These are phyloP conservation scores for Drosophila rubida DNA, from an alignment of 2,888 invertebrate species.

Conservation along the genomic window DNA sequence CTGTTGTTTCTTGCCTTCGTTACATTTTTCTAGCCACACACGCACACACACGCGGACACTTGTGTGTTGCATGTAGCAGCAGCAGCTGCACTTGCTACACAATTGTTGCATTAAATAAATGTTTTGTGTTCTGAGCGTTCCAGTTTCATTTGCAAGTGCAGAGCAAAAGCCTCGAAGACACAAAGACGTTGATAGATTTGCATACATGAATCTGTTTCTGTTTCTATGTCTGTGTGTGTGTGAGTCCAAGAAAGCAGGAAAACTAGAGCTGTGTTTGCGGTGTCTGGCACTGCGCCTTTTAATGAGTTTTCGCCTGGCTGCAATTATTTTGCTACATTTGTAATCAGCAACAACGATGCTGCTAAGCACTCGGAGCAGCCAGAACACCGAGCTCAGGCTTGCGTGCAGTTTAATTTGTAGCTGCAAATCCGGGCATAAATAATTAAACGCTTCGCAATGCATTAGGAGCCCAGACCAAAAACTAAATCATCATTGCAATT, in stretches of 20 bases:
- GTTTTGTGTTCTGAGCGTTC: constrained; percentile 51
- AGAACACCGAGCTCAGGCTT: too few relatives aligned
- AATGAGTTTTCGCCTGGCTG: constrained; percentile 69
- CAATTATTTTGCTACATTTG: constrained; percentile 62
- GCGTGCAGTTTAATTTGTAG: neutral
- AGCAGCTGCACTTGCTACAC: constrained; percentile 58
- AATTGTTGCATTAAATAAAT: constrained; percentile 77
- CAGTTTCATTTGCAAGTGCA: constrained; percentile 8
- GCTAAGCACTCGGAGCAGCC: too few relatives aligned
- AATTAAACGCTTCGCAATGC: neutral
- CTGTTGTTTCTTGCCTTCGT: constrained; percentile 30
- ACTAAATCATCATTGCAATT: constrained; percentile 30
- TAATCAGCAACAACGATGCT: constrained; percentile 33
- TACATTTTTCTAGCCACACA: constrained; percentile 19
- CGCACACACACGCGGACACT: neutral
- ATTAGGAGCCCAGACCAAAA: neutral
- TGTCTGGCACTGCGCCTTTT: constrained; percentile 53
- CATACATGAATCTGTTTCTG: constrained; percentile 37
- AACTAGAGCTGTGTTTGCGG: constrained; percentile 53
- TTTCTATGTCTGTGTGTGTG: neutral
- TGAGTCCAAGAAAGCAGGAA: constrained; percentile 30
- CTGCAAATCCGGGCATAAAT: neutral
- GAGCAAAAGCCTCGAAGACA: constrained; percentile 39
- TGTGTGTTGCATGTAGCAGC: constrained; percentile 9
- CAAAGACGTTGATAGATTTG: constrained; percentile 74